These are phyloP conservation scores for Bombus breviceps DNA, from an alignment of 1,140 invertebrate species.

Conservation along the genomic window DNA sequence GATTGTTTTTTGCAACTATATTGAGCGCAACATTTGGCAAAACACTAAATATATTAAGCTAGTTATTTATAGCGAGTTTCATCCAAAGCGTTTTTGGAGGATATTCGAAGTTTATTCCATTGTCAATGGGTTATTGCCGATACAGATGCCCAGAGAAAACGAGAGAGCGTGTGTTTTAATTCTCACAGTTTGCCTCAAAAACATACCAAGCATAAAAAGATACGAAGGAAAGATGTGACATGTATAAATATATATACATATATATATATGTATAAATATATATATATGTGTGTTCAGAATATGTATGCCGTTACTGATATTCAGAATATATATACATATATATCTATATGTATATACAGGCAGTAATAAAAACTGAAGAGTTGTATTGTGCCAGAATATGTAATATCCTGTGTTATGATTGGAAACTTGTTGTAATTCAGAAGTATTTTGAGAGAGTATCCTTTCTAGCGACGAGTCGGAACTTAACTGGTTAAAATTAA, in stretches of 20 bases:
- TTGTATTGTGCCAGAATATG: conserved; percentile 31
- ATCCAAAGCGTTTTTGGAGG: conserved; percentile 23
- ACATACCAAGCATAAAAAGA: conserved; percentile 6
- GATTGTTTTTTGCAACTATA: conserved; percentile 47
- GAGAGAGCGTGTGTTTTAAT: conserved; percentile 40
- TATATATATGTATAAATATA: neutral
- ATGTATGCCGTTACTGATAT: conserved; percentile 23
- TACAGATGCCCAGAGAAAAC: conserved; percentile 25
- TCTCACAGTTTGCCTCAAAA: conserved; percentile 35
- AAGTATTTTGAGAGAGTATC: conserved; percentile 59
- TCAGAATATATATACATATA: conserved; percentile 36
- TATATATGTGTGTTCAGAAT: neutral
- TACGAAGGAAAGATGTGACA: neutral
- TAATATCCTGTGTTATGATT: conserved; percentile 52
- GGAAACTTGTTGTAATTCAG: conserved; percentile 47
- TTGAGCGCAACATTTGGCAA: conserved; percentile 40
- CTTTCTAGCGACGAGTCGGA: conserved; percentile 61
- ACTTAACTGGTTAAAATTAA: conserved; percentile 65
- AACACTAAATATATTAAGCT: conserved; percentile 44
- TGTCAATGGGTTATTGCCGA: conserved; percentile 23
- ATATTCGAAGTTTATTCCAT: conserved; percentile 34
- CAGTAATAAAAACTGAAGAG: conserved; percentile 34
- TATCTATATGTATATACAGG: conserved; percentile 14
- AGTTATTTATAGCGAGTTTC: conserved; percentile 50
- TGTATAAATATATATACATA: neutral